Evolutionary conservation across 2,888 invertebrate genomes (phyloP), one percentile per base, ranked within the genome.

Genomic region (Cephus pygmeus): DNA sequence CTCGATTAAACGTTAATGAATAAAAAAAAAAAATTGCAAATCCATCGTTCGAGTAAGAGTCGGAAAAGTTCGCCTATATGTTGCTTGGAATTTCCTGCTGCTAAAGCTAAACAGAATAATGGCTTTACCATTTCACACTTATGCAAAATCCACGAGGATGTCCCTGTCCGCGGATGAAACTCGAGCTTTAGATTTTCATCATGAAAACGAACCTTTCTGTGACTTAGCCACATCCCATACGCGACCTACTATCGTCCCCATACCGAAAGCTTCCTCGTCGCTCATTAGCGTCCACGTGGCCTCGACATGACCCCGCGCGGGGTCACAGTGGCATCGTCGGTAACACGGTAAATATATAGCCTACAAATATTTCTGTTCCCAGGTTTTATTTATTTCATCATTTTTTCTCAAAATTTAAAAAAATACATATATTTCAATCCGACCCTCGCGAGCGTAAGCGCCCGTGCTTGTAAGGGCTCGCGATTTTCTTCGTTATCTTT

Each of bases 351-450:
- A 86, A 86, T 87, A 87, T 85, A 87, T 85, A 86, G 85, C 85
- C 87, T 88, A 88, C 85, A 85, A 87, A 85, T 87, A 87, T 84
- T 84, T 85, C 86, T 87, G 87, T 86, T 88, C 87, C 88, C 88
- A 86, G 87, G 80, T 80, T 81, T 75, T 76, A 79, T 85, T 85
- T 84, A 77, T 79, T 83, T 78, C 81, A 81, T 85, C 79, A 79
- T 85, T 79, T 77, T 83, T 83, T 83, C 87, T 91, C 88, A 90
- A 91, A 91, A 90, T 91, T 90, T 91, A 90, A 91, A 91, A 91
- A 91, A 91, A 91, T 91, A 91, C 90, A 91, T 91, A 88, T 89
- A 88, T 91, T 87, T 90, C 89, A 88, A 90, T 88, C 88, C 86
- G 80, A 78, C 79, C 79, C 79, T 69, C 76, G 79, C 78, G 81